Evolutionary conservation across 2,797 vertebrate genomes (phyloP).

Genomic region (Natrix natrix): DNA sequence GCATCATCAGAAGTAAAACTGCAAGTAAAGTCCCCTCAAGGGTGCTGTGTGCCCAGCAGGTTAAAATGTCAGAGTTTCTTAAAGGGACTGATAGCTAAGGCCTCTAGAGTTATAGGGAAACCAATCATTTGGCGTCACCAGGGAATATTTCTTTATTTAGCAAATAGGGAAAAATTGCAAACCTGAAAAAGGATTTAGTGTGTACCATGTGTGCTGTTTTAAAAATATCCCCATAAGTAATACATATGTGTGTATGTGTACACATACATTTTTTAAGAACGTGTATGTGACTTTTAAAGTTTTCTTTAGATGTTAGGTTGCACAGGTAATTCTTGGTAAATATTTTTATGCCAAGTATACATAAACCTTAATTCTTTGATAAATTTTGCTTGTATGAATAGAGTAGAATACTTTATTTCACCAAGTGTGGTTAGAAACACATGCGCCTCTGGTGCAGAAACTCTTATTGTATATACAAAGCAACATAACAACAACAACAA

Average conservation of each 20-base stretch:
- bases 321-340: background rate
- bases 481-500: background rate
- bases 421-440: background rate
- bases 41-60: slow-evolving; percentile 90
- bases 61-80: slow-evolving; percentile 92
- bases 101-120: slow-evolving; percentile 88
- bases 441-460: background rate
- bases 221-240: slow-evolving; percentile 9
- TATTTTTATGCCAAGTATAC: background rate
- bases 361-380: background rate
- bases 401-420: background rate
- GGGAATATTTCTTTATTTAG: slow-evolving; percentile 89
- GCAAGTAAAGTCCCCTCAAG: slow-evolving; percentile 82
- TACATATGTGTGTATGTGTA: background rate
- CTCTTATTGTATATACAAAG: background rate
- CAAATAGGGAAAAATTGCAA: slow-evolving; percentile 62
- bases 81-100: slow-evolving; percentile 85
- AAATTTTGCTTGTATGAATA: background rate
- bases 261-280: background rate
- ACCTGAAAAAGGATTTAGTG: slow-evolving; percentile 58
- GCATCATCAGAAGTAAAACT: slow-evolving; percentile 83
- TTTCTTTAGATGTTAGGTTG: slow-evolving; percentile 10
- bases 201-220: slow-evolving; percentile 18
- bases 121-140: slow-evolving; percentile 89
- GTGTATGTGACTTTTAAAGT: background rate